These are phyloP conservation scores for Criorhina ranunculi DNA, from an alignment of 2,888 invertebrate genomes.

Conservation along the genomic window DNA sequence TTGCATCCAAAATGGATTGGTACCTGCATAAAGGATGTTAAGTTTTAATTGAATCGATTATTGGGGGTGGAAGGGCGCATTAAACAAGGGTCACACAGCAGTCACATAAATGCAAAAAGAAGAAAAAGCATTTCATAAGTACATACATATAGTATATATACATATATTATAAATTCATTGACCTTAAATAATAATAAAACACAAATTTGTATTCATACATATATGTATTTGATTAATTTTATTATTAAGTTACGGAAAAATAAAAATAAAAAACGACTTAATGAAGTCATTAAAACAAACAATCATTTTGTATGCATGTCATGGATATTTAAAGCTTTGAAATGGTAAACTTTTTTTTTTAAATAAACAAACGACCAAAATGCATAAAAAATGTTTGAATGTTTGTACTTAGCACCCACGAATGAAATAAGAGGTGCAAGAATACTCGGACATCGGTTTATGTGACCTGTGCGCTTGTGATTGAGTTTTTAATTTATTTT, in stretches of 20 bases:
- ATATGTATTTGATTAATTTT: conserved; percentile 15
- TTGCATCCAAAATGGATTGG: conserved; percentile 53
- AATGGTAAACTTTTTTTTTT: neutral
- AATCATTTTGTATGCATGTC: conserved; percentile 58
- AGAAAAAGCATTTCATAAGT: conserved; percentile 1
- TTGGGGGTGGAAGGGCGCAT: conserved; percentile 43
- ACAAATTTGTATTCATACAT: too few species aligned
- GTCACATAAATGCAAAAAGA: neutral
- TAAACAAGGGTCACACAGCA: conserved; percentile 1
- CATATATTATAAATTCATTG: conserved; percentile 36
- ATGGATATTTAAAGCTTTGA: conserved; percentile 29
- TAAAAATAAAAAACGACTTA: conserved; percentile 39
- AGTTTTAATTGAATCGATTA: conserved; percentile 48
- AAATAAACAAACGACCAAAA: conserved; percentile 33
- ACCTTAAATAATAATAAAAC: conserved; percentile 33
- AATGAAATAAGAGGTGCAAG: conserved; percentile 54
- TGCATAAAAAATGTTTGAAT: conserved; percentile 31
- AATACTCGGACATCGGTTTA: conserved; percentile 31
- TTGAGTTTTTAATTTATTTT: conserved; percentile 44
- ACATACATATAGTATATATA: neutral
- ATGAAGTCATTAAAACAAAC: conserved; percentile 41
- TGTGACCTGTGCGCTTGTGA: conserved; percentile 44
- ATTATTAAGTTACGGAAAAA: conserved; percentile 17
- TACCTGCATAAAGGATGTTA: conserved; percentile 60
- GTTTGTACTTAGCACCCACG: conserved; percentile 23